These are phyloP conservation scores for Hormiphora californensis DNA, from an alignment of 37 sponge, comb jelly and placozoan genomes.

Conservation along the genomic window DNA sequence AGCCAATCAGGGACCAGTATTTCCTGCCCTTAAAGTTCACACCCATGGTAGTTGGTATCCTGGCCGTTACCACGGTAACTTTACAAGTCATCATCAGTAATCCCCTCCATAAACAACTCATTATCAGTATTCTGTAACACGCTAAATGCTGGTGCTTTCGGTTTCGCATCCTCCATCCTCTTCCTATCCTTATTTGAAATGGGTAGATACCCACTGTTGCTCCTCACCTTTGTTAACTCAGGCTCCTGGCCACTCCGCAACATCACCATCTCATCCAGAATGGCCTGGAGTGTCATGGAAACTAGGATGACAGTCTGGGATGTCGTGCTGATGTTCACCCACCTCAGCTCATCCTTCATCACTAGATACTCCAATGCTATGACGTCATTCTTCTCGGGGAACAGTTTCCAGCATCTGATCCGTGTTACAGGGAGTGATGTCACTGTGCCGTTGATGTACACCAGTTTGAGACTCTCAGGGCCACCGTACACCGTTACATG, in stretches of 20 bases:
- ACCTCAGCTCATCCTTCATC: slow-evolving; percentile 20
- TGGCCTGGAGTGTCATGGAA: slow-evolving; percentile 13
- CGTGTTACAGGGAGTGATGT: neutral
- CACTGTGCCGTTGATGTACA: neutral
- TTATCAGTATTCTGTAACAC: neutral
- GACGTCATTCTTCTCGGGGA: neutral
- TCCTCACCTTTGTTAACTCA: neutral
- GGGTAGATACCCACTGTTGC: neutral
- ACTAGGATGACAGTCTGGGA: neutral
- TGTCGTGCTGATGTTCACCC: neutral
- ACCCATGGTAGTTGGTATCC: no score
- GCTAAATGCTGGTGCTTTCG: neutral
- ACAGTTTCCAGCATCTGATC: neutral
- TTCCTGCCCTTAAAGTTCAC: no score
- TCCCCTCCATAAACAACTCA: slow-evolving; percentile 33
- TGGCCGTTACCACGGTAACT: neutral
- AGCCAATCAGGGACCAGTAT: no score
- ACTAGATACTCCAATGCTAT: neutral
- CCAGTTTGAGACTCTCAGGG: neutral
- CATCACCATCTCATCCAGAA: neutral
- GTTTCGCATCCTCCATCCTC: neutral
- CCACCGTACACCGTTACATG: neutral
- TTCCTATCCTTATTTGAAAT: slow-evolving; percentile 3
- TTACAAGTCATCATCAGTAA: slow-evolving; percentile 16
- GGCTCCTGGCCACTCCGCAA: neutral